These are phyloP conservation scores for Pitta sordida DNA, from an alignment of 2,113 vertebrate genomes.

Conservation along the genomic window DNA sequence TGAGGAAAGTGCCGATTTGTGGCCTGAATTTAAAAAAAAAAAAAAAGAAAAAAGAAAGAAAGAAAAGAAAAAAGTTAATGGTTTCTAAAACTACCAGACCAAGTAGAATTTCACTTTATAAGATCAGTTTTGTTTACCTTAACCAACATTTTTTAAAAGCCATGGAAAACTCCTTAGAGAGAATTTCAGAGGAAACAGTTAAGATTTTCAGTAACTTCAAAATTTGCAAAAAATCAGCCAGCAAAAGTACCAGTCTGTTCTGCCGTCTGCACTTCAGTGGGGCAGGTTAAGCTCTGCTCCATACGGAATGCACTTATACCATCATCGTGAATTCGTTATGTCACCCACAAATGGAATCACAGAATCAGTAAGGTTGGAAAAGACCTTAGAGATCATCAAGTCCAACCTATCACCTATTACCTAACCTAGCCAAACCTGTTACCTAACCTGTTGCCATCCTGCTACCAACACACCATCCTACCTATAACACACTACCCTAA, in stretches of 20 bases:
- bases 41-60: no score
- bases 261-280: neutral
- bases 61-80: neutral
- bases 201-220: neutral
- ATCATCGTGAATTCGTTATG: neutral
- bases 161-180: neutral
- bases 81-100: neutral
- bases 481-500: no score
- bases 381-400: no score
- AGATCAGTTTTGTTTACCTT: neutral
- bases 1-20: constrained; percentile 98
- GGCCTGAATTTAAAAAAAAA: constrained; percentile 71
- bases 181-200: neutral
- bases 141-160: neutral
- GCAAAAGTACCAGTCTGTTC: neutral
- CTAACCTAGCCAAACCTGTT: no score
- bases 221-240: neutral
- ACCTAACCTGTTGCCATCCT: no score
- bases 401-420: no score
- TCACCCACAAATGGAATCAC: neutral
- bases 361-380: no score
- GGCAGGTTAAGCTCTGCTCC: neutral
- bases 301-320: neutral
- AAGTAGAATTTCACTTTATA: neutral
- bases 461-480: no score